Evolutionary conservation across 37 sponge, comb jelly and placozoan genomes (phyloP).

Genomic region (Haliclona indistincta): DNA sequence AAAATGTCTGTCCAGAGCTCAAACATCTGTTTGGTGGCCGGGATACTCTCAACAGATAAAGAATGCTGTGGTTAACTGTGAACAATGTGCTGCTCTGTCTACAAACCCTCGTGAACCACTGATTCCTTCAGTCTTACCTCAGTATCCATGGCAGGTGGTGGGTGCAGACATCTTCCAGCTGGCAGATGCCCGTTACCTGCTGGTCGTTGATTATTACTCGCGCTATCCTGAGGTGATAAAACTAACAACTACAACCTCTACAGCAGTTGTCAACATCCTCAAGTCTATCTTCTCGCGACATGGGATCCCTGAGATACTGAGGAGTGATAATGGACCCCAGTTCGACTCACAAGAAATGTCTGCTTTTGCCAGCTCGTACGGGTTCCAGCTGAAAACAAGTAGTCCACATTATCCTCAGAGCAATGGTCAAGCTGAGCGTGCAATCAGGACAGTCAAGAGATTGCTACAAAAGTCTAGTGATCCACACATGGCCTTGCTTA

Average conservation of each 20-base stretch:
- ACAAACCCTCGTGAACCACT: slow-evolving; percentile 9
- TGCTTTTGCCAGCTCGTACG: slow-evolving; percentile 11
- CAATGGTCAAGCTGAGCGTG: slow-evolving; percentile 51
- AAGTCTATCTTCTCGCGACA: slow-evolving; percentile 27
- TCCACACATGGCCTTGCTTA: slow-evolving; percentile 16
- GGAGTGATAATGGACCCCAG: slow-evolving; percentile 51
- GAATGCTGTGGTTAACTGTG: slow-evolving; percentile 4
- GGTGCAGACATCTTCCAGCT: slow-evolving; percentile 39
- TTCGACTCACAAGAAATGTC: slow-evolving; percentile 23
- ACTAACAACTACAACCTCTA: slow-evolving; percentile 16
- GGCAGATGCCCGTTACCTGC: slow-evolving; percentile 10
- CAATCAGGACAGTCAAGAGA: slow-evolving; percentile 28
- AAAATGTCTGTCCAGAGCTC: slow-evolving; percentile 5
- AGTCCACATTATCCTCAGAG: slow-evolving; percentile 52
- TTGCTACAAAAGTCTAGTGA: slow-evolving; percentile 21
- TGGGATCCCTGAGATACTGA: slow-evolving; percentile 24
- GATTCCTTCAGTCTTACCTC: slow-evolving; percentile 28
- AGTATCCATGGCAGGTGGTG: slow-evolving; percentile 58
- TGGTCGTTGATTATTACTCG: slow-evolving; percentile 42
- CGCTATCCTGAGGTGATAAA: slow-evolving; percentile 44
- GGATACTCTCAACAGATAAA: slow-evolving; percentile 17
- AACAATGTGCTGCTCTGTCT: background rate
- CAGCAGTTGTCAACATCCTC: slow-evolving; percentile 5
- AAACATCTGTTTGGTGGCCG: slow-evolving; percentile 52
- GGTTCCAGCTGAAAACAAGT: slow-evolving; percentile 19